These are phyloP conservation scores for Sanderia malayensis DNA, from an alignment of 30 jellyfish, hydroid and myxozoan genomes.

Conservation along the genomic window DNA sequence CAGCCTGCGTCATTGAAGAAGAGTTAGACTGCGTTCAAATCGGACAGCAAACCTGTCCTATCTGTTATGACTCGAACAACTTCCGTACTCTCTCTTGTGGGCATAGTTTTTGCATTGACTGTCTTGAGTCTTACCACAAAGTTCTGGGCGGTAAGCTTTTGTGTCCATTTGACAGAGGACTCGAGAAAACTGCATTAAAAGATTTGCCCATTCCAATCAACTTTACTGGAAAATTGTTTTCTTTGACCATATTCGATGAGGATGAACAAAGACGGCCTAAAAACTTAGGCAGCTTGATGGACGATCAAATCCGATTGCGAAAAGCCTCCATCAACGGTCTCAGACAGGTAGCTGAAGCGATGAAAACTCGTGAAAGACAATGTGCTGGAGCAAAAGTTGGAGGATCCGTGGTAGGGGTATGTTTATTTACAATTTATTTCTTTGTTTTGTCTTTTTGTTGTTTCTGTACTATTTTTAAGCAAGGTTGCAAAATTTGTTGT, in stretches of 20 bases:
- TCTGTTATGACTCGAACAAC: background rate
- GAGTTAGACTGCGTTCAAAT: background rate
- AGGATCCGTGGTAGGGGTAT: slow-evolving; percentile 49
- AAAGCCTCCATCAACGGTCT: slow-evolving; percentile 6
- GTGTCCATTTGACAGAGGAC: background rate
- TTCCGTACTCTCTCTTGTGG: background rate
- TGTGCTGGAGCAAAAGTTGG: slow-evolving; percentile 53
- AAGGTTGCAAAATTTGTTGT: too few species aligned
- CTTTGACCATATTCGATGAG: background rate
- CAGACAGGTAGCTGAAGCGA: slow-evolving; percentile 22
- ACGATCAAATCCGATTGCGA: slow-evolving; percentile 25
- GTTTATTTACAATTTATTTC: too few species aligned
- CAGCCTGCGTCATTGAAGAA: background rate
- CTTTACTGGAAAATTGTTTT: background rate
- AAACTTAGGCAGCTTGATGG: slow-evolving; percentile 15
- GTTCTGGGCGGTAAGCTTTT: background rate
- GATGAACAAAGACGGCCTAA: background rate
- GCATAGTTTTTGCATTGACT: background rate
- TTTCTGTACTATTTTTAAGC: too few species aligned
- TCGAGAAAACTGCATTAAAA: background rate
- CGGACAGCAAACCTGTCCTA: background rate
- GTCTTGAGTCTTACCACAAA: background rate
- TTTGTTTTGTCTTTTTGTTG: too few species aligned
- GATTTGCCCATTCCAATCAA: background rate
- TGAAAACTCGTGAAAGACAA: slow-evolving; percentile 16